Evolutionary conservation across 2,113 vertebrate species (phyloP).

Genomic region (Pongo pygmaeus): DNA sequence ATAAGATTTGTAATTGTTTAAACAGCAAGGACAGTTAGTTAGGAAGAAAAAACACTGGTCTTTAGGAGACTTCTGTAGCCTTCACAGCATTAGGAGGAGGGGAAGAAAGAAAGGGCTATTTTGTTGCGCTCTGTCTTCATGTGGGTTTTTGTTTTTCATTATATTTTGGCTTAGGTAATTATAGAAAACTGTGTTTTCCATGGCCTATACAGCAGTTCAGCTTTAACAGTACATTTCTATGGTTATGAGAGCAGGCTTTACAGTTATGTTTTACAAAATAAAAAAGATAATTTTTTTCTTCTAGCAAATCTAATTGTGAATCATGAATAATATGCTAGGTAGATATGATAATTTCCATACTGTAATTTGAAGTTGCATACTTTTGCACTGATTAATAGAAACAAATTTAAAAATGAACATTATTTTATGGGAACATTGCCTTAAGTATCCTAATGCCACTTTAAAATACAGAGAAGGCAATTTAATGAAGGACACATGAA

Average conservation of each 20-base stretch:
- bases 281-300: slow-evolving; percentile 39
- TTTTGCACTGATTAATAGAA: slow-evolving; percentile 29
- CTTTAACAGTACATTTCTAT: slow-evolving; percentile 55
- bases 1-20: slow-evolving; percentile 60
- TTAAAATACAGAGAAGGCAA: slow-evolving; percentile 53
- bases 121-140: slow-evolving; percentile 28
- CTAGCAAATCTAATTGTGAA: slow-evolving; percentile 39
- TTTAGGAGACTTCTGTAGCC: not conserved
- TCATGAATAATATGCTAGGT: not conserved
- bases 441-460: not conserved
- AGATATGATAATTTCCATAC: slow-evolving; percentile 35
- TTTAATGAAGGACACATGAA: slow-evolving; percentile 36
- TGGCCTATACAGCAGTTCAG: not conserved
- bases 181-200: slow-evolving; percentile 8
- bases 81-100: not conserved
- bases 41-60: not conserved
- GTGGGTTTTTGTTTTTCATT: slow-evolving; percentile 56
- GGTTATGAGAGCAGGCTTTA: slow-evolving; percentile 8
- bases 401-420: slow-evolving; percentile 8
- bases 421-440: slow-evolving; percentile 35
- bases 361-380: slow-evolving; percentile 18
- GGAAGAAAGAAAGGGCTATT: not conserved
- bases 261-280: slow-evolving; percentile 28
- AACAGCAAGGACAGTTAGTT: slow-evolving; percentile 44
- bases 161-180: slow-evolving; percentile 27